Evolutionary conservation across 2,797 vertebrate genomes (phyloP).

Genomic region (Botia almorhae): DNA sequence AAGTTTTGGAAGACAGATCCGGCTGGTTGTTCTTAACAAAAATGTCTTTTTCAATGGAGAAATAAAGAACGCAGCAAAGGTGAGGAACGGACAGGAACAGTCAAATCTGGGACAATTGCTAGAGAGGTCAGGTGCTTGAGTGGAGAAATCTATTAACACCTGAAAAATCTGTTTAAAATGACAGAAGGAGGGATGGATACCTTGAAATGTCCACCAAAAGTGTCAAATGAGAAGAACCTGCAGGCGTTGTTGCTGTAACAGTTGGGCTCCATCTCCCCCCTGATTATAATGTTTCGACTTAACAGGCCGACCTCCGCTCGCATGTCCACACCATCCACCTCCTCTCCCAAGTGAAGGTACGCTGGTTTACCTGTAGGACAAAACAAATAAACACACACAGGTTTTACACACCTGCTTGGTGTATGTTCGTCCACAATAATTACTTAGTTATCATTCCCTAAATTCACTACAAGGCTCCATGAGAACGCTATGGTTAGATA

Average conservation of each 20-base stretch:
- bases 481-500: too few relatives aligned
- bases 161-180: background rate
- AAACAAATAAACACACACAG: slow-evolving; percentile 25
- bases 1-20: slow-evolving; percentile 48
- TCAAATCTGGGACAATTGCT: slow-evolving; percentile 59
- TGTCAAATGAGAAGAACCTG: slow-evolving; percentile 93
- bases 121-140: slow-evolving; percentile 39
- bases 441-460: background rate
- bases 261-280: slow-evolving; percentile 83
- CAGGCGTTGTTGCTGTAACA: slow-evolving; percentile 89
- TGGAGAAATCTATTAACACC: background rate
- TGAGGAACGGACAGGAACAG: slow-evolving; percentile 57
- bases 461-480: background rate
- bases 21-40: slow-evolving; percentile 42
- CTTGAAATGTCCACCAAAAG: slow-evolving; percentile 96
- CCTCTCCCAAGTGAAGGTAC: slow-evolving; percentile 87
- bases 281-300: slow-evolving; percentile 85
- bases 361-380: slow-evolving; percentile 82
- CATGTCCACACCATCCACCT: slow-evolving; percentile 92
- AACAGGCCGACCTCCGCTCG: slow-evolving; percentile 92
- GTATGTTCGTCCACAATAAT: background rate
- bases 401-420: slow-evolving; percentile 6
- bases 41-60: slow-evolving; percentile 29
- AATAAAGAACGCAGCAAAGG: slow-evolving; percentile 52
- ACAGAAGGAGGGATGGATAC: slow-evolving; percentile 67